These are phyloP conservation scores for Melanogrammus aeglefinus DNA, from an alignment of 2,797 vertebrate species.

Conservation along the genomic window DNA sequence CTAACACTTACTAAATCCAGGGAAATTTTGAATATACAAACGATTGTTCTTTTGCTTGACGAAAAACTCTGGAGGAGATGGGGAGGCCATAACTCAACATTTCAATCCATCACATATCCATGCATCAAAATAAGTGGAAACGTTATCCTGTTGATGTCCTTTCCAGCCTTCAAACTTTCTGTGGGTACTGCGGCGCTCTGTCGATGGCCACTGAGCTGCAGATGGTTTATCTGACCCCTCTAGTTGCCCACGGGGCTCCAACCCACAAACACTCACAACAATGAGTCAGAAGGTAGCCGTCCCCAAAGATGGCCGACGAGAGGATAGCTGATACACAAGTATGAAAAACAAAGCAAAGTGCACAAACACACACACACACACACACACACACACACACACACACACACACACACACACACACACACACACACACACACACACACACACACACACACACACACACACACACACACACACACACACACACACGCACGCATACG, in stretches of 20 bases:
- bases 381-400: too few species aligned
- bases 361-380: not conserved
- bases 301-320: not conserved
- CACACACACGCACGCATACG: not conserved
- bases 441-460: not conserved
- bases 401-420: not conserved
- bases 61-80: not conserved
- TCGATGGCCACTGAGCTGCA: conserved; percentile 21
- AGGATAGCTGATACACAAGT: not conserved
- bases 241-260: not conserved
- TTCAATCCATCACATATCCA: conserved; percentile 8
- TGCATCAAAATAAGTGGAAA: not conserved
- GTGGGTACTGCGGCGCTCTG: conserved; percentile 27
- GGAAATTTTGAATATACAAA: not conserved
- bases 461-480: not conserved
- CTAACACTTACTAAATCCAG: too few species aligned
- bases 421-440: not conserved
- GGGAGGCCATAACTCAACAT: conserved; percentile 9
- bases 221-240: conserved; percentile 18
- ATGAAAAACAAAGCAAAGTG: not conserved
- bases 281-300: not conserved
- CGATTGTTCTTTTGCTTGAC: not conserved
- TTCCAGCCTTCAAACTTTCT: conserved; percentile 12
- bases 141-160: conserved; percentile 12
- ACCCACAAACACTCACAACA: not conserved